Percentiles rank a stretch among this genome's conserved stretches.
Conservation (phyloP, 2,113 vertebrate species). For the Caranx ignobilis region DNA sequence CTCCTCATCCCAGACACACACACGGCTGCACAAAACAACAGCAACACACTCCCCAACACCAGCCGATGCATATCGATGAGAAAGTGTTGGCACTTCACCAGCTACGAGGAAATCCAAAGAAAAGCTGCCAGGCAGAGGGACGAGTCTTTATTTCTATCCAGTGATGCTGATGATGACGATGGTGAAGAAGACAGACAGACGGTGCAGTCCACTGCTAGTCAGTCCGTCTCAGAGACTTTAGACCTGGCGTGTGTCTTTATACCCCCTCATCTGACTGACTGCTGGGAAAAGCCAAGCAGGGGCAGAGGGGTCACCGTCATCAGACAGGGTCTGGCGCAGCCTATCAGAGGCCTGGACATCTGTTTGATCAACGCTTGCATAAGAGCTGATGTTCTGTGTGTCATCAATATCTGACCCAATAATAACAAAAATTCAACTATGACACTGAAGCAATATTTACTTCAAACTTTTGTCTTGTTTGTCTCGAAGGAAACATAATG, state of each 20-base stretch:
- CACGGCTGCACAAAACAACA: constrained; percentile 63
- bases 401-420: not conserved
- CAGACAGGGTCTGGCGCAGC: not conserved
- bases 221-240: constrained; percentile 31
- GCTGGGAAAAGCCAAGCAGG: constrained; percentile 8
- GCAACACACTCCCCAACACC: constrained; percentile 21
- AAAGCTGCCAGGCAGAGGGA: not conserved
- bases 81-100: not conserved
- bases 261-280: not conserved
- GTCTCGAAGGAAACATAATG: not conserved
- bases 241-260: constrained; percentile 55
- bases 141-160: not conserved
- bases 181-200: not conserved
- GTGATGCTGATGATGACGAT: not conserved
- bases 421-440: not conserved
- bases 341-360: constrained; percentile 13
- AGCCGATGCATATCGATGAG: constrained; percentile 27
- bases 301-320: constrained; percentile 50
- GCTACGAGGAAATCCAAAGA: not conserved
- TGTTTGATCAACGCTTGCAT: constrained; percentile 35
- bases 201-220: not conserved
- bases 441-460: not conserved
- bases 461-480: not conserved
- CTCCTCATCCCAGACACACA: constrained; percentile 70
- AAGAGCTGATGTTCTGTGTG: constrained; percentile 25